Conservation (phyloP, 2,888 invertebrate species). For the Gerris lacustris region DNA sequence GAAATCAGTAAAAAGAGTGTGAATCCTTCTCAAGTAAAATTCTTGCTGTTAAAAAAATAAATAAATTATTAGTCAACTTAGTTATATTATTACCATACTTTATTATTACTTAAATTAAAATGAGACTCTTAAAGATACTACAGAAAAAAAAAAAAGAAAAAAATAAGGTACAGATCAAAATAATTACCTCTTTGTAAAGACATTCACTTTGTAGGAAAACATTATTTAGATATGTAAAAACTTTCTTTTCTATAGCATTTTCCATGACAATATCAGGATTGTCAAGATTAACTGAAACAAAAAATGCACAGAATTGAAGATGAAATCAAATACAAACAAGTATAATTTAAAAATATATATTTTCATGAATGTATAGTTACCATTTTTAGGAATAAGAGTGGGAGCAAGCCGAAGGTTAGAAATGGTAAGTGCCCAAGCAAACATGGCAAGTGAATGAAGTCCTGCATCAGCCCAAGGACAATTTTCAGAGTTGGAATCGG, state of each 20-base stretch:
- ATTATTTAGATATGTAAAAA: conserved; percentile 67
- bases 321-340: background rate
- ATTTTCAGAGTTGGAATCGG: conserved; percentile 36
- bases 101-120: conserved; percentile 53
- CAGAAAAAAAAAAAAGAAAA: background rate
- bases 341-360: background rate
- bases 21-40: conserved; percentile 70
- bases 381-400: conserved; percentile 43
- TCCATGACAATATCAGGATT: conserved; percentile 43
- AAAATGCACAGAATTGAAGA: background rate
- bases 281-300: conserved; percentile 19
- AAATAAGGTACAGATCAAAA: background rate
- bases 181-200: conserved; percentile 48
- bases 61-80: background rate
- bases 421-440: conserved; percentile 57
- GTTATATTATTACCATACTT: background rate
- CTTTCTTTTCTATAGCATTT: conserved; percentile 60
- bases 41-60: conserved; percentile 40
- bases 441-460: conserved; percentile 49
- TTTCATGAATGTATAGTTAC: conserved; percentile 37
- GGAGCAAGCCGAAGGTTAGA: conserved; percentile 49
- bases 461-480: conserved; percentile 43
- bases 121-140: too few species aligned
- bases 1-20: conserved; percentile 78
- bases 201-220: conserved; percentile 55